Evolutionary conservation across 1,140 invertebrate genomes (phyloP).

Genomic region (Calosoma granatense): DNA sequence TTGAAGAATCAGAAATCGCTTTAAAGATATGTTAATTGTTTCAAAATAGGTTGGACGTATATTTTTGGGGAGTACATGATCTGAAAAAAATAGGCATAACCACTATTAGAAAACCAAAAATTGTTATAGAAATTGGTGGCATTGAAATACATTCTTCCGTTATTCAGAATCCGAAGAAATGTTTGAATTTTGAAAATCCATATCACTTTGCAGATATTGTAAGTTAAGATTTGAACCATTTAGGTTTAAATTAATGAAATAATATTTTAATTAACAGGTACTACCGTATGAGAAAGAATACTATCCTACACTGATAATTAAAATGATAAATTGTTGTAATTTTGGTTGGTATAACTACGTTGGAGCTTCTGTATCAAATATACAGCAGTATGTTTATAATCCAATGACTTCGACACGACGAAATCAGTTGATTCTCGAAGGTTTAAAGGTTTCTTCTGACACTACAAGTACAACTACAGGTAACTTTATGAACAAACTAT

Average conservation of each 20-base stretch:
- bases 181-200: slow-evolving; percentile 37
- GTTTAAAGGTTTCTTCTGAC: too few species aligned
- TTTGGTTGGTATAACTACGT: slow-evolving; percentile 45
- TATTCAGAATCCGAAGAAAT: slow-evolving; percentile 37
- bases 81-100: slow-evolving; percentile 37
- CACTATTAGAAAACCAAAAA: slow-evolving; percentile 41
- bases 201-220: slow-evolving; percentile 38
- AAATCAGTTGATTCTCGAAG: too few species aligned
- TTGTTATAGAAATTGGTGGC: slow-evolving; percentile 43
- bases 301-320: slow-evolving; percentile 42
- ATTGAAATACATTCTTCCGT: slow-evolving; percentile 42
- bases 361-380: slow-evolving; percentile 39
- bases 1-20: slow-evolving; percentile 18
- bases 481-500: too few species aligned
- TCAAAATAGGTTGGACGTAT: slow-evolving; percentile 44
- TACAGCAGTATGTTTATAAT: slow-evolving; percentile 31
- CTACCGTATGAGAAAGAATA: slow-evolving; percentile 36
- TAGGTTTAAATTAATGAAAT: neutral
- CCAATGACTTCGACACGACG: slow-evolving; percentile 29
- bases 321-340: slow-evolving; percentile 46
- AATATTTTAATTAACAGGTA: neutral
- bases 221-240: slow-evolving; percentile 19
- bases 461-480: too few species aligned
- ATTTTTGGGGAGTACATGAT: slow-evolving; percentile 53
- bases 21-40: slow-evolving; percentile 16